Conservation (phyloP, 2,113 vertebrate species). For the Onychorhynchus coronatus region DNA sequence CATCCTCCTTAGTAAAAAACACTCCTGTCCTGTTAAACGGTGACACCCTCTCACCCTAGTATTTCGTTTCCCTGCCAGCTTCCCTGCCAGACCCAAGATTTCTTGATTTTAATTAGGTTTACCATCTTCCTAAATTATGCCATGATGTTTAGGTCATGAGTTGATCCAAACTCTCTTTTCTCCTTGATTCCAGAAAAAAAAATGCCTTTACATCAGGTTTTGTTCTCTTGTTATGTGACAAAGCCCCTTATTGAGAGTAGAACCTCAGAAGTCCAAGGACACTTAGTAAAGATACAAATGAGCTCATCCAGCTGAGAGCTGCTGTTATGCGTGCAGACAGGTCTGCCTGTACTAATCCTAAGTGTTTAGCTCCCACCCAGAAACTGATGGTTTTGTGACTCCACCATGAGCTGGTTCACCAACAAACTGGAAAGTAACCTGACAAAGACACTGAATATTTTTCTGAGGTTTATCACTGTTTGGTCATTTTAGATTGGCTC, state of each 20-base stretch:
- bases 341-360: not conserved
- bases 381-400: not conserved
- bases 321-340: fast-evolving
- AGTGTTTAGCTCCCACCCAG: not conserved
- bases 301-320: not conserved
- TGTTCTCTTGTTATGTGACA: not conserved
- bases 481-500: not conserved
- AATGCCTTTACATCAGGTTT: not conserved
- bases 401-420: not conserved
- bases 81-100: not conserved
- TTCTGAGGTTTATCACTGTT: not conserved
- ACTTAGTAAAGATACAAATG: not conserved
- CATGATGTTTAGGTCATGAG: not conserved
- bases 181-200: not conserved
- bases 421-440: not conserved
- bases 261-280: not conserved
- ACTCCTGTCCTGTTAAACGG: too few species aligned
- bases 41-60: not conserved
- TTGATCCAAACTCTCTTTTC: not conserved
- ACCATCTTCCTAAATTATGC: not conserved
- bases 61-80: not conserved
- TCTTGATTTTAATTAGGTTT: not conserved
- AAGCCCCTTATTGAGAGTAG: not conserved
- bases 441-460: not conserved
- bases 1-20: too few species aligned